A percentile compares a stretch with the other conserved stretches of the same genome.
Evolutionary conservation across 2,113 vertebrate species (phyloP).

Genomic region (Dascyllus trimaculatus): DNA sequence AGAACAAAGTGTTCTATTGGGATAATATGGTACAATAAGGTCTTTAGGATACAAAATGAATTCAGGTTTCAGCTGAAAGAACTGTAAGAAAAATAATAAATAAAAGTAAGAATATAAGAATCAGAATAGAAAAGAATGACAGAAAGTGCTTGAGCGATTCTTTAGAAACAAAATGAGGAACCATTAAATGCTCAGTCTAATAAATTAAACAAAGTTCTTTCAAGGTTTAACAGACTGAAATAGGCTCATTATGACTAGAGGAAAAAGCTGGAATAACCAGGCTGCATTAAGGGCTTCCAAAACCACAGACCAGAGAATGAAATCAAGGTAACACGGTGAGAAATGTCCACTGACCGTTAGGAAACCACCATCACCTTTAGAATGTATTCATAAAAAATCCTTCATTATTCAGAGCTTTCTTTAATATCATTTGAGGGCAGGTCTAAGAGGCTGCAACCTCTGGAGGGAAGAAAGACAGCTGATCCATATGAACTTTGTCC

Average conservation of each 20-base stretch:
- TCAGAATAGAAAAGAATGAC: too few relatives aligned
- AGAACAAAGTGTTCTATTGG: too few relatives aligned
- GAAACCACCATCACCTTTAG: background rate
- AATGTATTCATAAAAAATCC: background rate
- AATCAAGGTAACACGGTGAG: background rate
- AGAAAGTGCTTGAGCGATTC: too few relatives aligned
- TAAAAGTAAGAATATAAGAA: too few relatives aligned
- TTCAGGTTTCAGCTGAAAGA: too few relatives aligned
- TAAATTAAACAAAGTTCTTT: background rate
- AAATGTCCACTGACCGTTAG: background rate
- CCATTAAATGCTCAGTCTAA: background rate
- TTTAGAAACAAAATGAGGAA: too few relatives aligned
- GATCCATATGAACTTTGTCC: background rate
- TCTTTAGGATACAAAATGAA: too few relatives aligned
- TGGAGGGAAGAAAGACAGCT: background rate
- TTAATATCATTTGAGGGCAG: background rate
- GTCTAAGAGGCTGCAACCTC: background rate
- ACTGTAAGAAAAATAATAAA: too few relatives aligned
- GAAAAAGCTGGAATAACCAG: background rate
- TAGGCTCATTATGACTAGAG: background rate
- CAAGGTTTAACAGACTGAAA: too few relatives aligned
- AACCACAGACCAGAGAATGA: constrained; percentile 5
- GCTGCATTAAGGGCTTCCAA: background rate
- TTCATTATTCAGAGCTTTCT: background rate
- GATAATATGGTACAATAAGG: too few relatives aligned